phyloP scores from a whole-genome alignment of 2,888 invertebrate species.

The Caenorhabditis sp. region DNA sequence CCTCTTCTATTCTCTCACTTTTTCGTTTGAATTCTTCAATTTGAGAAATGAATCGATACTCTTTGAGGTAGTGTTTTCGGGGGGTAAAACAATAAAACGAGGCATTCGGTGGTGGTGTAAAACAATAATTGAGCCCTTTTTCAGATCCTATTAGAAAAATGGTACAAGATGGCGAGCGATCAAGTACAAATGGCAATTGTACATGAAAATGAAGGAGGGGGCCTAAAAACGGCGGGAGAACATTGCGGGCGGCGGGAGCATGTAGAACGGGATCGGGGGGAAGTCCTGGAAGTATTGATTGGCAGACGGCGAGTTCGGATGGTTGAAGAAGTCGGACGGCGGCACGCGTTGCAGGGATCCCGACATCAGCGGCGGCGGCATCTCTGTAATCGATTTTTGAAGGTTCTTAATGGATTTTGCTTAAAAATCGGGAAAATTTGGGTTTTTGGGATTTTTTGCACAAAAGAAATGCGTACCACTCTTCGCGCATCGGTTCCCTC shows the following conservation, averaged over 20 bases:
- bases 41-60: constrained; percentile 7
- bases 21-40: constrained; percentile 2
- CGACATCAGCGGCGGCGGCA: constrained; percentile 13
- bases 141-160: too few species aligned
- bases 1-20: not conserved
- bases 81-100: constrained; percentile 8
- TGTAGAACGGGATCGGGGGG: constrained; percentile 1
- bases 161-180: constrained; percentile 25
- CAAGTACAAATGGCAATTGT: not conserved
- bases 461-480: not conserved
- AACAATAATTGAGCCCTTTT: not conserved
- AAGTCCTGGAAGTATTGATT: too few species aligned
- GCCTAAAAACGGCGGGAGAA: constrained; percentile 10
- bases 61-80: not conserved
- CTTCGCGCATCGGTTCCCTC: constrained; percentile 4
- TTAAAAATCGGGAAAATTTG: not conserved
- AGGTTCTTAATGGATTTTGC: not conserved
- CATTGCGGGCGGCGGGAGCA: constrained; percentile 6
- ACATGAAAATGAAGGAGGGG: not conserved
- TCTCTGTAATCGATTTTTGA: not conserved
- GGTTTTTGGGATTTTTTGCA: not conserved
- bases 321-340: not conserved
- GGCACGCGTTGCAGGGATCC: too few species aligned
- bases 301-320: not conserved
- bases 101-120: not conserved